A percentile compares a stretch with the other conserved stretches of the same genome.
phyloP scores from a whole-genome alignment of 2,797 vertebrate species.

The Sciaenops ocellatus region DNA sequence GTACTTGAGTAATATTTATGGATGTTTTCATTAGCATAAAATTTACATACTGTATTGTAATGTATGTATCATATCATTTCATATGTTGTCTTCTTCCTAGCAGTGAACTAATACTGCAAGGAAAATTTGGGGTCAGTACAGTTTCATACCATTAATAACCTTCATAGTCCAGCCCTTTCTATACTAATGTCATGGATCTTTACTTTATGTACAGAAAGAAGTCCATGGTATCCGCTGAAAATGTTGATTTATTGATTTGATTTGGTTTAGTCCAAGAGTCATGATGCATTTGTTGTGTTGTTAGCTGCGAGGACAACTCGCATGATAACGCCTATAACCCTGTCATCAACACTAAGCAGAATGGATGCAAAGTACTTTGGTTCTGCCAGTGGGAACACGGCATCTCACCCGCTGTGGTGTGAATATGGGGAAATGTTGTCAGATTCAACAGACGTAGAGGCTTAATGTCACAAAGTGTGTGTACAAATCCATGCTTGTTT shows the following conservation, averaged over 20 bases:
- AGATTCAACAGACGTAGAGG: conserved; percentile 33
- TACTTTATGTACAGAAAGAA: conserved; percentile 2
- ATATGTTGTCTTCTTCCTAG: neutral
- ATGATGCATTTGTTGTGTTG: conserved; percentile 44
- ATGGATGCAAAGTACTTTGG: conserved; percentile 43
- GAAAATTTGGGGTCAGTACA: neutral
- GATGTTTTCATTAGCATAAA: neutral
- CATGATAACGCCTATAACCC: conserved; percentile 38
- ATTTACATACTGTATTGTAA: neutral
- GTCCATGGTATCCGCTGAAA: neutral
- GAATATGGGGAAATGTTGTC: conserved; percentile 44
- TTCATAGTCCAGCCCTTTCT: neutral
- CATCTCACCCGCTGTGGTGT: conserved; percentile 32
- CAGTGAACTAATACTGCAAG: neutral
- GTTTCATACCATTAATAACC: neutral
- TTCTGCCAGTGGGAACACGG: conserved; percentile 46
- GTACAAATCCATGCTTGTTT: conserved; percentile 16
- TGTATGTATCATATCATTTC: neutral
- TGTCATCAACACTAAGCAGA: conserved; percentile 53
- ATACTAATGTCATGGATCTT: neutral
- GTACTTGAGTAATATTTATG: too few relatives aligned
- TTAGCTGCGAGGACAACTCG: conserved; percentile 28
- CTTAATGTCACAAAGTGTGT: conserved; percentile 29
- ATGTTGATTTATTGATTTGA: conserved; percentile 2
- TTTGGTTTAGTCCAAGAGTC: conserved; percentile 26